These are phyloP conservation scores for Sus cebifrons DNA, from an alignment of 2,797 vertebrate species.

Conservation along the genomic window DNA sequence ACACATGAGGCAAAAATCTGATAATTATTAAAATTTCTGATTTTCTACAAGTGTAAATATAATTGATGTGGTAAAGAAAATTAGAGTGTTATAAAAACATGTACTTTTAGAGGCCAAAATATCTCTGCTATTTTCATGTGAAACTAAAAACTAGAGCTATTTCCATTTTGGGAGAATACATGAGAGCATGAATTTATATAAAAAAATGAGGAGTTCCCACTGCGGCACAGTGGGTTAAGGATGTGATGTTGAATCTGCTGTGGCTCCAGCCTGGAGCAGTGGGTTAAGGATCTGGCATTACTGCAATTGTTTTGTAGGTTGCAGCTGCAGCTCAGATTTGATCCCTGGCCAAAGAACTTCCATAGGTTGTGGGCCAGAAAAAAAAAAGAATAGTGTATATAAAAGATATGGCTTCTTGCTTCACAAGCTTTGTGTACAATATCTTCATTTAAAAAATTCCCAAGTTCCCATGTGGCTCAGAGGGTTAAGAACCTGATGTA, in stretches of 20 bases:
- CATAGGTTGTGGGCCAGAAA: neutral
- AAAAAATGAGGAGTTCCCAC: neutral
- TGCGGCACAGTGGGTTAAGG: no score
- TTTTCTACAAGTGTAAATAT: neutral
- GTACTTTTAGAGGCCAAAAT: neutral
- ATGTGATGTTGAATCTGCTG: no score
- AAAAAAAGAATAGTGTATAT: neutral
- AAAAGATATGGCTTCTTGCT: neutral
- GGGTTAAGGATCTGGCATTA: no score
- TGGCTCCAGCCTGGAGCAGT: no score
- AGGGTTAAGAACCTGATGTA: no score
- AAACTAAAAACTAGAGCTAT: slow-evolving; percentile 36
- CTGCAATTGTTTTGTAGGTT: no score
- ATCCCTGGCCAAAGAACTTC: no score
- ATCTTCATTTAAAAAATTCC: neutral
- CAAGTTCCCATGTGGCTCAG: no score
- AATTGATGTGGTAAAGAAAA: slow-evolving; percentile 28
- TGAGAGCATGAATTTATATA: neutral
- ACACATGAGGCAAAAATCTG: neutral
- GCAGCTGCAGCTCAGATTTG: no score
- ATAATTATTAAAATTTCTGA: slow-evolving; percentile 39
- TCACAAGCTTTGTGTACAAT: neutral
- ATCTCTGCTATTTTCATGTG: slow-evolving; percentile 18
- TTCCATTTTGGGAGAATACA: slow-evolving; percentile 25
- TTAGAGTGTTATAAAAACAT: neutral